phyloP scores from a whole-genome alignment of 2,888 invertebrate genomes.

The Neria commutata region DNA sequence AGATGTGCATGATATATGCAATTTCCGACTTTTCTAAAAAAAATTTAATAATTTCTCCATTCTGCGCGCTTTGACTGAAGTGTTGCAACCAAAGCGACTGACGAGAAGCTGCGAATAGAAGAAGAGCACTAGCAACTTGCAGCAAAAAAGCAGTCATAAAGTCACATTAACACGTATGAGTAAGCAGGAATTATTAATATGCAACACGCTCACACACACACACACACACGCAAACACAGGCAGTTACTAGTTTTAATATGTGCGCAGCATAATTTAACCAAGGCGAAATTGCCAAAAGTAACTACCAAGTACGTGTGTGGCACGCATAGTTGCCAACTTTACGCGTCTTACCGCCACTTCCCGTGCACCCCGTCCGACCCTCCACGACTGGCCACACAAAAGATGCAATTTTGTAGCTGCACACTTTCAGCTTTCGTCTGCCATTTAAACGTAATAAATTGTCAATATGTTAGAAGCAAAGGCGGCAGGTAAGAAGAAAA shows the following conservation, averaged over 20 bases:
- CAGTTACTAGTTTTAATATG: neutral
- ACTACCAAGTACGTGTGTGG: too few relatives aligned
- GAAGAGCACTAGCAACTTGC: conserved; percentile 35
- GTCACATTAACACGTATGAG: conserved; percentile 62
- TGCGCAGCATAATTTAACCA: too few relatives aligned
- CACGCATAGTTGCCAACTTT: too few relatives aligned
- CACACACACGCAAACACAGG: conserved; percentile 8
- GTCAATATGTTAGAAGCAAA: too few relatives aligned
- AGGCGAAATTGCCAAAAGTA: too few relatives aligned
- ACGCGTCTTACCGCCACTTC: too few relatives aligned
- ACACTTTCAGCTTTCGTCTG: too few relatives aligned
- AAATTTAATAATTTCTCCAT: conserved; percentile 49
- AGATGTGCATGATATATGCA: conserved; percentile 7
- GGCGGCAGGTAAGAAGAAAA: too few relatives aligned
- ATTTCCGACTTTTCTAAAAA: conserved; percentile 28
- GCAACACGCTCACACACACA: conserved; percentile 32
- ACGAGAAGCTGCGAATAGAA: conserved; percentile 49
- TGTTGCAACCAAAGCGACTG: conserved; percentile 46
- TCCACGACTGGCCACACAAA: too few relatives aligned
- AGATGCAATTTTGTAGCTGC: too few relatives aligned
- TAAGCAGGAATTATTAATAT: conserved; percentile 57
- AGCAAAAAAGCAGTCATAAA: conserved; percentile 56
- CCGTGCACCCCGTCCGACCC: too few relatives aligned
- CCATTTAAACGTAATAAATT: too few relatives aligned
- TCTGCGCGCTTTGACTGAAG: conserved; percentile 51